Evolutionary conservation across 2,797 vertebrate genomes (phyloP), one percentile per base, ranked within the genome.

Genomic region (Schizopygopsis pylzovi): DNA sequence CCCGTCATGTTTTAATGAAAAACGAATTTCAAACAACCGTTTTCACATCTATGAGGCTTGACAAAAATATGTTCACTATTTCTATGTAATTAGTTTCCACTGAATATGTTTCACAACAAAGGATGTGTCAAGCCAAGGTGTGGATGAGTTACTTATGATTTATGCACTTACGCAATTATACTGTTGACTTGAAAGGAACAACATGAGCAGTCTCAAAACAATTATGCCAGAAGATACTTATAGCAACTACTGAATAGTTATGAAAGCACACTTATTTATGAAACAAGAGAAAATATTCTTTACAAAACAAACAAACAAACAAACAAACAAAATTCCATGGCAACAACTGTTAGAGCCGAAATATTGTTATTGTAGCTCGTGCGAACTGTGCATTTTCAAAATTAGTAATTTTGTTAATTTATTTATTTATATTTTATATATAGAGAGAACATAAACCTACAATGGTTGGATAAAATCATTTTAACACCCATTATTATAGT

Each of bases 141-240:
- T 28, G 8, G 20, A 70, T 7, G 28, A 9, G 3, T 80, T 28
- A 68, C 45, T 52, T 9, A 39, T 25, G 37, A 73, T 73, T 37
- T 15, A 45, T 33, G 25, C 2, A 18, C 16, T 39, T 76, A 18
- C 1, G 39, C 5, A 76, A 37, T 13, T 47, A n/a, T 81, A 5
- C 10, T 25, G 2, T 28, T 72, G 25, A 33, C 22, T 45, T 43
- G 16, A 28, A 82, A 25, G 8, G 18, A 73, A 33, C 16, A 15
- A 33, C 47, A 41, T 82, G 18, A 82, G 81, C 1, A 28, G 59
- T 71, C 25, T 72, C 12, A 81, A 13, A 71, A n/a, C 8, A 82
- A 33, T 49, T 67, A 18, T 45, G 16, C 16, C 7, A 71, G 15
- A 56, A 6, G 1, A 41, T 16, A 18, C 3, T 25, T 41, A 41